These are phyloP conservation scores for Drosophila parthenogenetica DNA, from an alignment of 2,888 invertebrate genomes.

Conservation along the genomic window DNA sequence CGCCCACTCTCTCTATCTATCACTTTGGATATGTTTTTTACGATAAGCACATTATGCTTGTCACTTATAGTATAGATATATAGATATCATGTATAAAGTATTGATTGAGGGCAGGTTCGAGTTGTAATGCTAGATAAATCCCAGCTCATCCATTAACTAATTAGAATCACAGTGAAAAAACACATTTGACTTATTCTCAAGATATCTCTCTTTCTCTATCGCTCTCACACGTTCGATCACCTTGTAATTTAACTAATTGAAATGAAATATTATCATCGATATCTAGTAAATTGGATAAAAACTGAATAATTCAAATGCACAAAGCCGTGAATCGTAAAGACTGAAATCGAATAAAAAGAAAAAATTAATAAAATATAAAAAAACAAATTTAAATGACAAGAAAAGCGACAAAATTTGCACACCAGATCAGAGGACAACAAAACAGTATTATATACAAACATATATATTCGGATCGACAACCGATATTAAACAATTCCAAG, in stretches of 20 bases:
- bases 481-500: conserved; percentile 52
- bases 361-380: conserved; percentile 61
- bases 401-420: conserved; percentile 30
- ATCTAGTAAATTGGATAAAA: conserved; percentile 48
- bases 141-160: conserved; percentile 43
- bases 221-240: conserved; percentile 59
- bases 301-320: conserved; percentile 78
- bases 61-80: conserved; percentile 1
- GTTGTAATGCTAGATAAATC: not conserved
- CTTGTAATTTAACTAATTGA: conserved; percentile 41
- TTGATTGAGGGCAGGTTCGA: not conserved
- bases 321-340: conserved; percentile 84
- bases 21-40: conserved; percentile 42
- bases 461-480: conserved; percentile 2
- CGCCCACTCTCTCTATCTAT: not conserved
- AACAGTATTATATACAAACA: conserved; percentile 34
- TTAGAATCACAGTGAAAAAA: conserved; percentile 19
- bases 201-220: conserved; percentile 6
- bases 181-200: conserved; percentile 42
- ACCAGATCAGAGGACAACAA: conserved; percentile 42
- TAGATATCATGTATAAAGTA: conserved; percentile 7
- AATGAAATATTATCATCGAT: conserved; percentile 36
- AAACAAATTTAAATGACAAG: conserved; percentile 42
- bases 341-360: conserved; percentile 65
- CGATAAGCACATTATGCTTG: conserved; percentile 27